Percentiles rank a stretch among this genome's conserved stretches.
Evolutionary conservation across 35 echinoderm and acorn worm species (phyloP).

Genomic region (Eucidaris tribuloides): DNA sequence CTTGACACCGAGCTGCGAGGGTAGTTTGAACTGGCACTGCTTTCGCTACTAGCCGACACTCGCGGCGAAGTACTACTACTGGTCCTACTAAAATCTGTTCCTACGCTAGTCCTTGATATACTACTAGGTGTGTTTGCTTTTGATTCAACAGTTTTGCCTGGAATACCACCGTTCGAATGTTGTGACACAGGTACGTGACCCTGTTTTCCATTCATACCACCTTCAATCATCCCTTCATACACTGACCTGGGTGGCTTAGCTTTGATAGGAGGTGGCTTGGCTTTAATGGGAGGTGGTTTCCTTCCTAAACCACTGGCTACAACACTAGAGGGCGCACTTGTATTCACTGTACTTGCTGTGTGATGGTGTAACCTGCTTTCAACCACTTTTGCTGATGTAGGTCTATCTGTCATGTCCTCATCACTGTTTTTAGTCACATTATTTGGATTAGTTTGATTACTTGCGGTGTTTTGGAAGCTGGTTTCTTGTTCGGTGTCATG

Average conservation of each 20-base stretch:
- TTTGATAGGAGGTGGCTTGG: slow-evolving; percentile 60
- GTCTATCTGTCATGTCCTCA: neutral
- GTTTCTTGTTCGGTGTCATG: slow-evolving; percentile 14
- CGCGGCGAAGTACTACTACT: neutral
- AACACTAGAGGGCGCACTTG: neutral
- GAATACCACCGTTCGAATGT: neutral
- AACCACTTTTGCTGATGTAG: slow-evolving; percentile 16
- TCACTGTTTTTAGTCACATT: too few relatives aligned
- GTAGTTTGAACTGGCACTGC: neutral
- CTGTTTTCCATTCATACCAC: too few relatives aligned
- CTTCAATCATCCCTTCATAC: too few relatives aligned
- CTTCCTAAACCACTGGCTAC: neutral
- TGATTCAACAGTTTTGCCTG: neutral
- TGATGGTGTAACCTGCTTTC: slow-evolving; percentile 17
- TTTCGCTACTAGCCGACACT: neutral
- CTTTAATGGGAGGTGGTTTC: slow-evolving; percentile 63
- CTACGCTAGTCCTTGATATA: neutral
- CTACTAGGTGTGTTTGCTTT: neutral
- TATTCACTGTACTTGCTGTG: slow-evolving; percentile 9
- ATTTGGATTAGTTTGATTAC: too few relatives aligned
- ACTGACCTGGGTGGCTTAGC: too few relatives aligned
- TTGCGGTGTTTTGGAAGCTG: neutral
- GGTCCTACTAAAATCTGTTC: neutral
- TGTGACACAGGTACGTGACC: too few relatives aligned
- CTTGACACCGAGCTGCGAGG: neutral